Evolutionary conservation across 37 sponge, comb jelly and placozoan genomes (phyloP).

Genomic region (Eunapius fragilis): DNA sequence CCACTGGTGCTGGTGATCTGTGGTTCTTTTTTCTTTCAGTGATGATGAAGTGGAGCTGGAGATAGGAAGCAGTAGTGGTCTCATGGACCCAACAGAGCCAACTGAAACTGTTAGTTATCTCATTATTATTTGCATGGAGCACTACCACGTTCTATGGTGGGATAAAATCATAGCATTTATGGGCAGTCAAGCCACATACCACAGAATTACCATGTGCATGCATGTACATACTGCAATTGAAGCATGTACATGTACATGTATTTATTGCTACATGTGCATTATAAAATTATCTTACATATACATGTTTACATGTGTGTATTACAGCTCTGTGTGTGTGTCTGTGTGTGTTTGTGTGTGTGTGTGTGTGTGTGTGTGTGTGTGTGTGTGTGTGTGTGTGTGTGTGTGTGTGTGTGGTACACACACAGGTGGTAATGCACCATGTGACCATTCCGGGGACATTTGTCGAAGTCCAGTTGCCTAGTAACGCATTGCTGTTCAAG

Average conservation of each 20-base stretch:
- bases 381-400: neutral
- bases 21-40: neutral
- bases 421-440: constrained; percentile 61
- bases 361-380: too few species aligned
- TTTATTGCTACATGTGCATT: neutral
- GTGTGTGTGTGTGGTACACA: neutral
- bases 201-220: too few species aligned
- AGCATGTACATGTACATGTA: neutral
- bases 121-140: too few species aligned
- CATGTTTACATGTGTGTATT: neutral
- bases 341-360: too few species aligned
- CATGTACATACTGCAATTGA: neutral
- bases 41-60: neutral
- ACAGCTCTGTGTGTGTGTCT: neutral
- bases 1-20: neutral
- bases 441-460: constrained; percentile 87
- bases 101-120: neutral
- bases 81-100: neutral
- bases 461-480: constrained; percentile 80
- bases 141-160: too few species aligned
- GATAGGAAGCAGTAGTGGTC: neutral
- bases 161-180: too few species aligned
- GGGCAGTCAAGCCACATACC: too few species aligned
- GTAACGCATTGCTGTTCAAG: constrained; percentile 72
- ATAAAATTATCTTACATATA: neutral